Conservation (phyloP, 2,888 invertebrate genomes). For the Cremastinae sp. region DNA sequence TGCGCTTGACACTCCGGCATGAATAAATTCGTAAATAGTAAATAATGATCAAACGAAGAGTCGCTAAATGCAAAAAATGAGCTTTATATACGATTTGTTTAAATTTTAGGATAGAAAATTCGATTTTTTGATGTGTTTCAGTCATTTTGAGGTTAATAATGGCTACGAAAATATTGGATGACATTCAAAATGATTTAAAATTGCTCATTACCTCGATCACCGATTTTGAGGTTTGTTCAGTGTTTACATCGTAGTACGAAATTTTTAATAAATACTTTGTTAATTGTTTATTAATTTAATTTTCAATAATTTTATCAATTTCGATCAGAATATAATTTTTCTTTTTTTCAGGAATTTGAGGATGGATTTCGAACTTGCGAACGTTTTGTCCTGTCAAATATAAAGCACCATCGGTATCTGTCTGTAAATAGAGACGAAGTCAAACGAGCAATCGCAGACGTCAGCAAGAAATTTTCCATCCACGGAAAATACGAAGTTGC, state of each 20-base stretch:
- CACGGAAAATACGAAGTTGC: slow-evolving; percentile 81
- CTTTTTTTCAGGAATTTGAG: slow-evolving; percentile 74
- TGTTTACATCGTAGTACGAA: slow-evolving; percentile 31
- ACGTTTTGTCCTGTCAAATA: slow-evolving; percentile 77
- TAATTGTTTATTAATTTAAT: not conserved
- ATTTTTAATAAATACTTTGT: not conserved
- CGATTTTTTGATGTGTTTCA: not conserved
- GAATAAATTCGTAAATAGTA: too few species aligned
- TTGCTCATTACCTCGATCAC: slow-evolving; percentile 74
- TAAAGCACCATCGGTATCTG: slow-evolving; percentile 80
- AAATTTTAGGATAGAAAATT: too few species aligned
- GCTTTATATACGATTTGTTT: too few species aligned
- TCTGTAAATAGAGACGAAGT: slow-evolving; percentile 80
- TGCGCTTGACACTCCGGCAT: too few species aligned
- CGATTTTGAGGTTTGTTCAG: slow-evolving; percentile 72
- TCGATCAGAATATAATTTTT: not conserved
- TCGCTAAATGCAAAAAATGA: too few species aligned
- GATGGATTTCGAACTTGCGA: slow-evolving; percentile 79
- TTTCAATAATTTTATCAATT: not conserved
- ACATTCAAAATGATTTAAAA: slow-evolving; percentile 76
- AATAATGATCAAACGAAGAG: too few species aligned
- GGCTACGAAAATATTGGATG: slow-evolving; percentile 73
- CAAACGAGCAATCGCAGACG: slow-evolving; percentile 78
- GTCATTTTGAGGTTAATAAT: slow-evolving; percentile 62
- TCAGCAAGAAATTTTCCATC: slow-evolving; percentile 80